Evolutionary conservation across 2,888 invertebrate species (phyloP).

Genomic region (Aphodius granarius): DNA sequence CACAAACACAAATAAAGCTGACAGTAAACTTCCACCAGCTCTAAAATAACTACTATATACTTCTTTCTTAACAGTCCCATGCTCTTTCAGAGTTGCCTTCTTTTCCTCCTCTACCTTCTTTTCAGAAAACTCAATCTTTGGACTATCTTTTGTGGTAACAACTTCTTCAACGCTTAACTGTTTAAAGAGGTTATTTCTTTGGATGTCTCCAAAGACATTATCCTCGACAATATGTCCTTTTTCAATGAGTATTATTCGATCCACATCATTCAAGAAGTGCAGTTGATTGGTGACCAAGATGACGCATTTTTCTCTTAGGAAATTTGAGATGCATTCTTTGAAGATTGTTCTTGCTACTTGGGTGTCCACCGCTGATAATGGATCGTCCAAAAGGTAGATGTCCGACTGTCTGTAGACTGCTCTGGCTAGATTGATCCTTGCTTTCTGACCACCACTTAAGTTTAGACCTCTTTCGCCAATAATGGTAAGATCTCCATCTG

Average conservation of each 20-base stretch:
- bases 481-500: slow-evolving; percentile 74
- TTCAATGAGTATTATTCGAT: slow-evolving; percentile 59
- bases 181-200: slow-evolving; percentile 70
- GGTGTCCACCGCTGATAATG: slow-evolving; percentile 73
- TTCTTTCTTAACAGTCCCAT: slow-evolving; percentile 53
- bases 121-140: slow-evolving; percentile 54
- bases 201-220: slow-evolving; percentile 62
- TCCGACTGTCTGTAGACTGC: slow-evolving; percentile 72
- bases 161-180: slow-evolving; percentile 54
- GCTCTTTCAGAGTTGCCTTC: slow-evolving; percentile 39
- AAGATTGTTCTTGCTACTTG: slow-evolving; percentile 71
- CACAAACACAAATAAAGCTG: slow-evolving; percentile 61
- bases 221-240: slow-evolving; percentile 60
- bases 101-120: slow-evolving; percentile 53
- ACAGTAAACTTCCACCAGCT: slow-evolving; percentile 71
- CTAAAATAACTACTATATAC: slow-evolving; percentile 73
- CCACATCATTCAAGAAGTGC: slow-evolving; percentile 68
- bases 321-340: slow-evolving; percentile 64
- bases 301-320: slow-evolving; percentile 67
- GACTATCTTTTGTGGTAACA: slow-evolving; percentile 48
- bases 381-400: slow-evolving; percentile 75
- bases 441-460: slow-evolving; percentile 76
- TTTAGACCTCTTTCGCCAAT: slow-evolving; percentile 77
- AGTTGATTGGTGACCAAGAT: slow-evolving; percentile 83
- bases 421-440: slow-evolving; percentile 65